Base-by-base conservation (phyloP, 1,140 invertebrate genomes). In the Polypedilum pembai region DNA sequence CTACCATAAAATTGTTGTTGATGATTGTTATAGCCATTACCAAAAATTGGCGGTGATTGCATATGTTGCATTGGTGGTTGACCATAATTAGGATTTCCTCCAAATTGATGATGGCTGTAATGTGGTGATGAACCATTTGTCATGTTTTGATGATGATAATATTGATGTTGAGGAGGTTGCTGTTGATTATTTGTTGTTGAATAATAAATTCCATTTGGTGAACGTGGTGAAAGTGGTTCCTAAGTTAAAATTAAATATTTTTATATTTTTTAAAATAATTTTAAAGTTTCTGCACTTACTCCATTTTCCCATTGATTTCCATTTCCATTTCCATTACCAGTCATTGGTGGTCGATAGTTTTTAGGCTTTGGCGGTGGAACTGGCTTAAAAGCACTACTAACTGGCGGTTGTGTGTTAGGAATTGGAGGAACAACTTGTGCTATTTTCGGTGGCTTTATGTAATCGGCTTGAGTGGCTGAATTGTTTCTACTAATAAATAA, bases 311-410 rank as follows among this genome's bases (percentile, higher is more conserved):
- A 80, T 41, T 75, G 73, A 63, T 76, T 78, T 74, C 80, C 80
- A 41, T 76, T 77, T 75, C 76, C 78, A 40, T 33, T 65, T 40
- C 78, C 76, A 33, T 33, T 33, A 66, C 80, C 79, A 73, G 81
- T 81, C 15, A 81, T 76, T 0, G 92, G 91, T 40, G 92, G 92
- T 17, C 92, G 88, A 79, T 94, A 94, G 82, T 94, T 94, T 80
- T 94, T 94, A 41, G 94, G 94, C 80, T 95, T 95, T 0, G 94
- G 94, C 21, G 94, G 94, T 21, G 94, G 94, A 74, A 95, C 89
- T 0, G 94, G 94, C 80, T 95, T 95, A 82, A 94, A 94, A 15
- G 88, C 84, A 17, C 69, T 78, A 79, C 74, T 78, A 77, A 76
- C 75, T 77, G 7, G 77, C 75, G 73, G 77, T 79, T n/a, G 77